Base-by-base conservation (phyloP, 1,140 invertebrate species). In the Drosophila equinoxialis region DNA sequence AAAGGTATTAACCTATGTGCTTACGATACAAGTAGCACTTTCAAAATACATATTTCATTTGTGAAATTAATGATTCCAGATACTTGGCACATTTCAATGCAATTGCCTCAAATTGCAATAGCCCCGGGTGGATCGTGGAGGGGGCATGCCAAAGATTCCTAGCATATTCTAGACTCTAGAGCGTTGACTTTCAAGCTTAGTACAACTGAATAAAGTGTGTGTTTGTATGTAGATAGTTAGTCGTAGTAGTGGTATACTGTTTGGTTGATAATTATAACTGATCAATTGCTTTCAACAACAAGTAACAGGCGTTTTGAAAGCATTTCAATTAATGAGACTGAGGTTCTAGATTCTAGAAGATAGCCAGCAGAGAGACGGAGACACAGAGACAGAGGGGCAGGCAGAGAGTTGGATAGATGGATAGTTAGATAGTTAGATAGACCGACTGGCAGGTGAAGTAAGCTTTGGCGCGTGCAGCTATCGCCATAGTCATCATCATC, bases 191-290 rank as follows among this genome's bases (percentile, higher is more conserved):
- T 51, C 17, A 51, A 23, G 20, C 45, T 23, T 23, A 11, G 45
- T 10, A 23, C 14, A 11, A 48, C 45, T 48, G 7, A 48, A 14
- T 70, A 60, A 76, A 39, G 10, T 13, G 37, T 39, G 37, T 39
- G 17, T 39, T 39, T 13, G 11, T 39, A 13, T 39, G 37, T 39
- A 13, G 3, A 13, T 11, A 13, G 37, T 4, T 39, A 39, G 37
- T 11, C 10, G 37, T 37, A 2, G 8, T 37, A 39, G 37, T 17
- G 17, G 17, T 39, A 11, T 39, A 13, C 11, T 13, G 48, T 42
- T 20, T 17, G 17, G 26, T 54, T 54, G 63, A 75, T 82, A 86
- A 85, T 85, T 81, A 86, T 72, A 72, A 30, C 82, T 68, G 78
- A 81, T 85, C 79, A 77, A 77, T 81, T 81, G 74, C 69, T 77